Evolutionary conservation across 2,888 invertebrate species (phyloP).

Genomic region (Zootermopsis nevadensis): DNA sequence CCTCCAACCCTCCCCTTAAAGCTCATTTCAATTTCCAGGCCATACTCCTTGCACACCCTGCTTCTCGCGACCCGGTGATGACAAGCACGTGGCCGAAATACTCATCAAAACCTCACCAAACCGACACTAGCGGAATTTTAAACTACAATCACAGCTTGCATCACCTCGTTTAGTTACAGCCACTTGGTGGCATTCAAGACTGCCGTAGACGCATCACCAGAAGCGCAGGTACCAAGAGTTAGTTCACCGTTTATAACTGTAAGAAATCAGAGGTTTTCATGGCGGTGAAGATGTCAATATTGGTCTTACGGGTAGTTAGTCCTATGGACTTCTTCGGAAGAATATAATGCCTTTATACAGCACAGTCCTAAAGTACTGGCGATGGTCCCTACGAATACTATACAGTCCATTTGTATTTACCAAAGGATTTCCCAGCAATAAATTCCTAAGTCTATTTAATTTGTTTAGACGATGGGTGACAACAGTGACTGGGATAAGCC

Average conservation of each 20-base stretch:
- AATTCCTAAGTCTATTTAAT: too few relatives aligned
- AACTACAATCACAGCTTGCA: conserved; percentile 24
- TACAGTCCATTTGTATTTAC: too few relatives aligned
- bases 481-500: too few relatives aligned
- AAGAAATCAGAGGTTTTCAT: too few relatives aligned
- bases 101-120: conserved; percentile 32
- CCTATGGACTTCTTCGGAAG: too few relatives aligned
- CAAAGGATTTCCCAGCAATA: too few relatives aligned
- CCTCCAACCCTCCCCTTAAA: background rate
- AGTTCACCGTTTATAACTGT: background rate
- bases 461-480: too few relatives aligned
- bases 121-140: conserved; percentile 22
- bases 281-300: too few relatives aligned
- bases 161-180: background rate
- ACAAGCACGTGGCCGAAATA: conserved; percentile 38
- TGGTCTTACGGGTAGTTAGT: too few relatives aligned
- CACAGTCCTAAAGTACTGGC: too few relatives aligned
- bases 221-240: background rate
- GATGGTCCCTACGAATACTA: too few relatives aligned
- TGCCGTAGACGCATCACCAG: background rate
- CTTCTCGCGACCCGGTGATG: conserved; percentile 1
- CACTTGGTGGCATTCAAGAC: background rate
- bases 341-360: too few relatives aligned
- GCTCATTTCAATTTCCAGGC: conserved; percentile 27
- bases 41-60: conserved; percentile 25